Base-by-base conservation (phyloP, 2,888 invertebrate genomes). In the Meandrusa payeni region DNA sequence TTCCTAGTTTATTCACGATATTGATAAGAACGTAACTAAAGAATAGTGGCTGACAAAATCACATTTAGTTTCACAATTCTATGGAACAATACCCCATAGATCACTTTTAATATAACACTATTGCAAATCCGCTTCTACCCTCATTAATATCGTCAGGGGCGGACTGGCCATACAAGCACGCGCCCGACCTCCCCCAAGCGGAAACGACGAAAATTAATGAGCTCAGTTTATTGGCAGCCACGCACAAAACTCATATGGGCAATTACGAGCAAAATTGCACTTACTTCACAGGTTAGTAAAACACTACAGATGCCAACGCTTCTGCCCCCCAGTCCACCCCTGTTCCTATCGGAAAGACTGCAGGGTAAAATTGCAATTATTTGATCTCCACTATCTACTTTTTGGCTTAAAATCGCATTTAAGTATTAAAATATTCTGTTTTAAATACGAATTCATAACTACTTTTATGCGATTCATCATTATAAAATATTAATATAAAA, bases 71-170 rank as follows among this genome's bases (percentile, higher is more conserved):
- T 80, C 82, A 83, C 81, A 69, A 63, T 67, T 78, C 72, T 69
- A 73, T 73, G 77, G 68, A 66, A 74, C 54, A 58, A 72, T 64
- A 71, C 71, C 71, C 75, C 76, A 72, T 77, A 78, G 76, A 73
- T 73, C 73, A 78, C 76, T 77, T 76, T 74, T 64, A 70, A 77
- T n/a, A 71, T 61, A 57, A 86, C 85, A 86, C 83, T 72, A 68
- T 76, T 85, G 86, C 87, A 86, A 86, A 75, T 64, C 80, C 80
- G 87, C 87, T 87, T 87, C 82, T 87, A 87, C 77, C 79, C 85
- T 87, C 87, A 85, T 87, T 86, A 85, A 86, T 85, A 88, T 88
- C 85, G 88, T 87, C 88, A 88, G 88, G 88, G 86, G 87, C 83
- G 85, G 88, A 88, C 87, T 88, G 88, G 88, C 87, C 88, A 82